phyloP scores from a whole-genome alignment of 1,140 invertebrate genomes.

The Caenorhabditis brenneri region DNA sequence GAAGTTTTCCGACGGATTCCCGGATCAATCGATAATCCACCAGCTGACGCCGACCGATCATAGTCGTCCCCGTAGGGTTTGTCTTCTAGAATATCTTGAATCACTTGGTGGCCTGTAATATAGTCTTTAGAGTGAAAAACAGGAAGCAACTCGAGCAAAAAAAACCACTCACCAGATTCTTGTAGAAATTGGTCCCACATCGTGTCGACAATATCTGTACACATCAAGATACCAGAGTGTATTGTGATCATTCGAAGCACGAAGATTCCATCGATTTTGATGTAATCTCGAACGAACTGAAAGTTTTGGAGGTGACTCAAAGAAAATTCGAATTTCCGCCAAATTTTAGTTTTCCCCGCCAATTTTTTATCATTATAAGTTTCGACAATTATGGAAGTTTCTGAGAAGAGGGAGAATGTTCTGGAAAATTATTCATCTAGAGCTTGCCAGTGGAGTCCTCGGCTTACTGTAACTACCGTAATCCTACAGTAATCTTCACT shows the following conservation, averaged over 20 bases:
- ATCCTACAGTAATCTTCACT: no score
- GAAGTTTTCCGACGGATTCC: slow-evolving; percentile 59
- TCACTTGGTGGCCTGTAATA: slow-evolving; percentile 32
- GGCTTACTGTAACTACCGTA: no score
- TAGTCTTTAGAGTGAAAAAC: no score
- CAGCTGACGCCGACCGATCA: slow-evolving; percentile 35
- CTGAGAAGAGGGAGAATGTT: no score
- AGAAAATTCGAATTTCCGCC: no score
- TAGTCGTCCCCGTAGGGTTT: slow-evolving; percentile 11
- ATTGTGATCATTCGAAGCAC: slow-evolving; percentile 69
- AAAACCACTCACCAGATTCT: slow-evolving; percentile 44
- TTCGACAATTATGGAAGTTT: no score
- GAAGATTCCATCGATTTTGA: slow-evolving; percentile 69
- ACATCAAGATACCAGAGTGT: slow-evolving; percentile 64
- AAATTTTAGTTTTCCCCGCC: no score
- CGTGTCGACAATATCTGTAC: slow-evolving; percentile 61
- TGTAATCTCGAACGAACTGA: slow-evolving; percentile 66
- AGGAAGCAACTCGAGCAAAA: slow-evolving; percentile 2
- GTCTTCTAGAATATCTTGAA: slow-evolving; percentile 35
- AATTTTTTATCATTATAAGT: no score
- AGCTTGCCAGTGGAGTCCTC: no score
- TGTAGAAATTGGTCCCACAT: slow-evolving; percentile 63
- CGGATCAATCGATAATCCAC: slow-evolving; percentile 24
- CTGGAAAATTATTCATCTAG: no score
- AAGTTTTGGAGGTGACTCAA: no score